Evolutionary conservation across 1,140 invertebrate genomes (phyloP).

Genomic region (Dufourea novaeangliae): DNA sequence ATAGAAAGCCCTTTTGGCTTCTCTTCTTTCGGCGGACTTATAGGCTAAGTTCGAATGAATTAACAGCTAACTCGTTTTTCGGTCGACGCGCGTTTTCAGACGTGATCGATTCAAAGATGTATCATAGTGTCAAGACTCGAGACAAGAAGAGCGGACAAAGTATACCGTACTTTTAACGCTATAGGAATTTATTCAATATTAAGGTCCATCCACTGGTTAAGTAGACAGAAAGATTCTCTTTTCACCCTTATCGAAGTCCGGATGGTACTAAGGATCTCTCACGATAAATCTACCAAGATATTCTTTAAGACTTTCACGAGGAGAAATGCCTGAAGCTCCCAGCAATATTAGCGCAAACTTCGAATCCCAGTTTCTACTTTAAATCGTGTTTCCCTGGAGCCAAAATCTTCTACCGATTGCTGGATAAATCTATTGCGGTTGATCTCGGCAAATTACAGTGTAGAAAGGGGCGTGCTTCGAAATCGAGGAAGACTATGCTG

Average conservation of each 20-base stretch:
- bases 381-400: background rate
- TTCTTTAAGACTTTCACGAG: background rate
- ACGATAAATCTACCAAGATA: background rate
- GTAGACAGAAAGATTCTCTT: too few relatives aligned
- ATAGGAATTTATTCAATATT: background rate
- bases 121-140: background rate
- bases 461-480: background rate
- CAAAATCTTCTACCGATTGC: background rate
- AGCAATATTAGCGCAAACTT: background rate
- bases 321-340: too few relatives aligned
- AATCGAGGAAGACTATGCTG: background rate
- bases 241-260: too few relatives aligned
- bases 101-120: background rate
- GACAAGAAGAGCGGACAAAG: background rate
- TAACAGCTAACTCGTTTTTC: background rate
- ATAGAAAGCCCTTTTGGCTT: background rate
- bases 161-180: background rate
- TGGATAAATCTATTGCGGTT: conserved; percentile 6
- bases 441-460: conserved; percentile 13
- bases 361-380: background rate
- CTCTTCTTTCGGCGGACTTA: background rate
- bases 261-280: too few relatives aligned
- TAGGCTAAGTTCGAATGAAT: background rate
- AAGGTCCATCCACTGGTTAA: too few relatives aligned
- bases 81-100: background rate